These are phyloP conservation scores for Perdita meconis DNA, from an alignment of 2,888 invertebrate genomes.

Conservation along the genomic window DNA sequence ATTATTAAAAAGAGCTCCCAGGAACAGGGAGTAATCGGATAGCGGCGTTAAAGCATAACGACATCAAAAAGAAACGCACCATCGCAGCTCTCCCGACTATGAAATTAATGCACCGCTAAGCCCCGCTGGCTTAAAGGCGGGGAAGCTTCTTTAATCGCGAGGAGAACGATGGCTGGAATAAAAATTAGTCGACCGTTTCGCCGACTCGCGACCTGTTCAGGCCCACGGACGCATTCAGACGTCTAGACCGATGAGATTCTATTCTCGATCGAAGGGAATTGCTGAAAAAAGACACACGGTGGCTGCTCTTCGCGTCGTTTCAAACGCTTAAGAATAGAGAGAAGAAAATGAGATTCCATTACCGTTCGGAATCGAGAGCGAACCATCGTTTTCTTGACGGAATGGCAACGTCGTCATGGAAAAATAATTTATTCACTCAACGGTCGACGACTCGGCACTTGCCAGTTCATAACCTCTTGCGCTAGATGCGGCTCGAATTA, in stretches of 20 bases:
- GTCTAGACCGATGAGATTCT: conserved; percentile 7
- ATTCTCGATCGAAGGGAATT: not conserved
- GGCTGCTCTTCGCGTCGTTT: not conserved
- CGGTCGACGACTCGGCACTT: too few species aligned
- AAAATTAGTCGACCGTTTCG: conserved; percentile 29
- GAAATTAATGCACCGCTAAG: conserved; percentile 43
- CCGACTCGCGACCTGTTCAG: conserved; percentile 11
- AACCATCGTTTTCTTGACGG: too few species aligned
- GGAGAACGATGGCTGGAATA: conserved; percentile 15
- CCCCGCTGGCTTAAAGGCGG: conserved; percentile 25
- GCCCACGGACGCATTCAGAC: not conserved
- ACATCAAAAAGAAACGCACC: conserved; percentile 3
- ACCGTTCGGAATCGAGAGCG: conserved; percentile 3
- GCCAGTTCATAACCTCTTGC: too few species aligned
- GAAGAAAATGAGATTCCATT: conserved; percentile 58
- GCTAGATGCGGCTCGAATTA: too few species aligned
- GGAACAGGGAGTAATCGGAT: conserved; percentile 23
- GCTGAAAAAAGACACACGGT: conserved; percentile 3
- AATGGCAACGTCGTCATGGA: too few species aligned
- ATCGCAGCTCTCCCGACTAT: not conserved
- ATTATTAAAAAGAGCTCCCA: conserved; percentile 3
- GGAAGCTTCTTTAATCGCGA: conserved; percentile 32
- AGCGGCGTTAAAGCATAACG: conserved; percentile 17
- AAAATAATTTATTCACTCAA: too few species aligned
- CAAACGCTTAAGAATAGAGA: conserved; percentile 5